Evolutionary conservation across 2,888 invertebrate genomes (phyloP), one percentile per base, ranked within the genome.

Genomic region (Himalopsyche anomala): DNA sequence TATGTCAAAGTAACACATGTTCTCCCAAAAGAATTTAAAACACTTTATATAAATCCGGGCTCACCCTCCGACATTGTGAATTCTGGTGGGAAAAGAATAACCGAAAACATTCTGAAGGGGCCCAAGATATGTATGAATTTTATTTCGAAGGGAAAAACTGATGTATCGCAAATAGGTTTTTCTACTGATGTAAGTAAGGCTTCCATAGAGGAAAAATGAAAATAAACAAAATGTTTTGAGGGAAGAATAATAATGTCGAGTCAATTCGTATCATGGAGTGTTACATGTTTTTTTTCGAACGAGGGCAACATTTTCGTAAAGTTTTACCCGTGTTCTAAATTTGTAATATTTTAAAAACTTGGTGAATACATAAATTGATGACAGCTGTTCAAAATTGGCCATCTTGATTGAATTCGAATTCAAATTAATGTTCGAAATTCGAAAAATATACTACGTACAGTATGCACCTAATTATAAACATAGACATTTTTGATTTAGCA

Each of bases 21-120:
- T 89, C 89, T 91, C 91, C 91, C 91, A 89, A 89, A 90, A 91
- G 91, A 91, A 90, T 91, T 91, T 91, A 91, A 91, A 91, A 89
- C 91, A 91, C 91, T 92, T 91, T 91, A 91, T 87, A 89, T 90
- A 89, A 90, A 89, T 89, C 89, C 90, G 90, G 89, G 90, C 90
- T 86, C 89, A 89, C 89, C 89, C 89, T 89, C 90, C 89, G 89
- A 90, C 91, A 91, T 90, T 91, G 90, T 90, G 90, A 90, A 89
- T 90, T 89, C 89, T 87, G 80, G 84, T 82, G 87, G 87, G 85
- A 88, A 84, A 86, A 86, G 81, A 82, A 86, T 82, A 82, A 74
- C 28, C 74, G 28, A 74, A 28, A 74, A 82, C 82, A 81, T 19
- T 82, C 85, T n/a, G 12, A 54, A 62, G 81, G 84, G 56, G 85